phyloP scores from a whole-genome alignment of 2,888 invertebrate genomes.

The Tenthredo amoena region DNA sequence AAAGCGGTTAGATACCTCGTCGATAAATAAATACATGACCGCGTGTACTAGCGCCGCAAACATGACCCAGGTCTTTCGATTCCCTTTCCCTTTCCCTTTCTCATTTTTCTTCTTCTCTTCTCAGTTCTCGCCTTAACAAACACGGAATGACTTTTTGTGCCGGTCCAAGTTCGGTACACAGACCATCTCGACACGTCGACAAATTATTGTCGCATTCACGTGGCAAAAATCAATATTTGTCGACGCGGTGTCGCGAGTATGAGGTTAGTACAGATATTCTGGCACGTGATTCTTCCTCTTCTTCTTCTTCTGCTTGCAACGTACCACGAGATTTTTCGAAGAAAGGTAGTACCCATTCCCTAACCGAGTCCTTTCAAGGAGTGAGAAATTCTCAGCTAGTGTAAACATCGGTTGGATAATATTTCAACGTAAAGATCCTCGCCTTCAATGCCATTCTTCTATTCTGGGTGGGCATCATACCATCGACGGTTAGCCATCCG shows the following conservation, averaged over 20 bases:
- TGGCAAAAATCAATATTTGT: conserved; percentile 75
- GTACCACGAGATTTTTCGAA: not conserved
- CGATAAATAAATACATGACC: conserved; percentile 58
- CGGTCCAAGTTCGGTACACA: conserved; percentile 49
- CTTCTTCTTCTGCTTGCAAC: not conserved
- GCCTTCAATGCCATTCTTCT: not conserved
- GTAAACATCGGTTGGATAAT: conserved; percentile 45
- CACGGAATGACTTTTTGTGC: conserved; percentile 41
- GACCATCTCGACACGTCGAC: conserved; percentile 65
- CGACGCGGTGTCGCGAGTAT: conserved; percentile 55
- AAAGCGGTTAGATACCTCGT: conserved; percentile 23
- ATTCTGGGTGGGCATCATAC: conserved; percentile 44
- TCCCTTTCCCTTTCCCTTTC: conserved; percentile 49
- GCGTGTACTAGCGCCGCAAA: conserved; percentile 51
- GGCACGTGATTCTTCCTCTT: conserved; percentile 28
- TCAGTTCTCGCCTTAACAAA: conserved; percentile 55
- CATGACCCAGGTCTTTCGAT: conserved; percentile 42
- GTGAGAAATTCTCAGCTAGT: conserved; percentile 29
- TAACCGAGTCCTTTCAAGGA: conserved; percentile 17
- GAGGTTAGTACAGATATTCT: conserved; percentile 3
- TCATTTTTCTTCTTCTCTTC: conserved; percentile 24
- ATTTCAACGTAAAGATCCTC: conserved; percentile 30
- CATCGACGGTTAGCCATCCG: conserved; percentile 28
- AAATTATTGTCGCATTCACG: conserved; percentile 74
- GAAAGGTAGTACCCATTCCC: not conserved